These are phyloP conservation scores for Gracilinanus agilis DNA, from an alignment of 2,113 vertebrate genomes.

Conservation along the genomic window DNA sequence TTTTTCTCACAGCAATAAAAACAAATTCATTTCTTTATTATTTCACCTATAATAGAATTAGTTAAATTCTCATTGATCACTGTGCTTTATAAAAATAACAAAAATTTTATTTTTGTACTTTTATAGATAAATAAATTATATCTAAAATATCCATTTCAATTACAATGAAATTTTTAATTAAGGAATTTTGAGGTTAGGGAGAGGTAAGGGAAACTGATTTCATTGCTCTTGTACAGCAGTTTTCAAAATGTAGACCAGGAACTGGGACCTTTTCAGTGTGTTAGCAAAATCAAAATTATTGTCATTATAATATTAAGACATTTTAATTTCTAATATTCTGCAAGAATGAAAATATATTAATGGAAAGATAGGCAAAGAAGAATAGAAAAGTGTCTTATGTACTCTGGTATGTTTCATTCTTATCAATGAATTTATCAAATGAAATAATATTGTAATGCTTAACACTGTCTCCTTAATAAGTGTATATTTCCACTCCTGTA, in stretches of 20 bases:
- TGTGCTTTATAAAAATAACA: background rate
- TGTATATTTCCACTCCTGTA: background rate
- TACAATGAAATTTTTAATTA: background rate
- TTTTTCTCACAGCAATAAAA: rapidly evolving
- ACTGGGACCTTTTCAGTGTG: background rate
- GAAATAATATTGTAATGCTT: background rate
- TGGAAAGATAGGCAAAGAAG: background rate
- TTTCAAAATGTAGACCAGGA: background rate
- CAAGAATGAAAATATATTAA: background rate
- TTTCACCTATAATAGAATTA: background rate
- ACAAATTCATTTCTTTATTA: background rate
- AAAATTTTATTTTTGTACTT: background rate
- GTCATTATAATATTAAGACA: background rate
- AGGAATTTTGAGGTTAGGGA: background rate
- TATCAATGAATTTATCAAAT: background rate
- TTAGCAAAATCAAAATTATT: background rate
- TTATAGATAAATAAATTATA: background rate
- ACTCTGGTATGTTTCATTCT: background rate
- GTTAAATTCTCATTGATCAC: background rate
- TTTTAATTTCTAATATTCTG: background rate
- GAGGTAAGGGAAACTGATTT: background rate
- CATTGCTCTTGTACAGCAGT: background rate
- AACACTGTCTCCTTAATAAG: background rate
- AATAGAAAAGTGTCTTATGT: background rate
- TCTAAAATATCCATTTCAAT: background rate